Evolutionary conservation across 2,888 invertebrate genomes (phyloP).

Genomic region (Machimus rusticus): DNA sequence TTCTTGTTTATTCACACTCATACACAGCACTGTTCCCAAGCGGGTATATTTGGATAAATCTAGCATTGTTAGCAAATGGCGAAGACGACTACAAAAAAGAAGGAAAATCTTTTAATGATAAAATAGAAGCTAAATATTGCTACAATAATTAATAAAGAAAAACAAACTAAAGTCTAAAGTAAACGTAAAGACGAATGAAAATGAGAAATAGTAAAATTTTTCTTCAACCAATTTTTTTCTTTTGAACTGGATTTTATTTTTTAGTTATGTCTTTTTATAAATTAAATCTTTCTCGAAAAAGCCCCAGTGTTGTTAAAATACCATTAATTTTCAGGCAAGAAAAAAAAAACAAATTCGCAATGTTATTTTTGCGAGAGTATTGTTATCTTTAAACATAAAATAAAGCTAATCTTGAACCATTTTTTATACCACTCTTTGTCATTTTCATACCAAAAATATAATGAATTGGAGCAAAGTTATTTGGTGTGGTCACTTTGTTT

Average conservation of each 20-base stretch:
- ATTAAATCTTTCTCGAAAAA: not conserved
- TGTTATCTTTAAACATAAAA: conserved; percentile 29
- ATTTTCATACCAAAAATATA: conserved; percentile 38
- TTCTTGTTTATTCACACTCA: not conserved
- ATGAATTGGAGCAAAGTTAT: conserved; percentile 10
- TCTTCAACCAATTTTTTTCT: not conserved
- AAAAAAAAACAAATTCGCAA: not conserved
- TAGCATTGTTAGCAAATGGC: not conserved
- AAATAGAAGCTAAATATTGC: conserved; percentile 32
- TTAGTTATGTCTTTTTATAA: not conserved
- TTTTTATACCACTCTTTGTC: conserved; percentile 37
- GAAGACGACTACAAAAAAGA: not conserved
- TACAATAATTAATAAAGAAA: not conserved
- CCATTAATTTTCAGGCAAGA: not conserved
- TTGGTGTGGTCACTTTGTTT: not conserved
- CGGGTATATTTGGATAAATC: conserved; percentile 20
- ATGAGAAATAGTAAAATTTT: conserved; percentile 30
- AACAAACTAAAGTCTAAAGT: conserved; percentile 1
- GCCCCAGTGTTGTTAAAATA: not conserved
- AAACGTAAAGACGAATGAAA: conserved; percentile 22
- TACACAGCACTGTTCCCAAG: not conserved
- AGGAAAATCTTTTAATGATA: not conserved
- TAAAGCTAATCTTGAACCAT: conserved; percentile 27
- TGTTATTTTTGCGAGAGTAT: not conserved
- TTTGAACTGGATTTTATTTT: not conserved